phyloP scores from a whole-genome alignment of 2,797 vertebrate genomes.

The Rhinoraja longicauda region DNA sequence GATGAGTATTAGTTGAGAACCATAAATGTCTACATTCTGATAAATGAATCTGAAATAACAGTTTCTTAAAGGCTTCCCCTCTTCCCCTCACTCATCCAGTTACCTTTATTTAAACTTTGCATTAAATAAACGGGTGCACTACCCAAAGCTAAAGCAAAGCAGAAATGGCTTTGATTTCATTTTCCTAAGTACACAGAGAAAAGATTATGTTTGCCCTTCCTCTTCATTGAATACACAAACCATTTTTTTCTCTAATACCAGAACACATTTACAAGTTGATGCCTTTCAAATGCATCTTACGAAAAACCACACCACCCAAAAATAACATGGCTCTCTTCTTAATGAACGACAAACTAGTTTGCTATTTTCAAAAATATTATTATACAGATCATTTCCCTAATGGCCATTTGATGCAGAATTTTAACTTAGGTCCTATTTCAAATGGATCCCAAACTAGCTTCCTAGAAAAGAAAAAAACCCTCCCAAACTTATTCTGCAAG shows the following conservation, averaged over 20 bases:
- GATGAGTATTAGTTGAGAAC: neutral
- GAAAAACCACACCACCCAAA: neutral
- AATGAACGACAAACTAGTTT: neutral
- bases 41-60: neutral
- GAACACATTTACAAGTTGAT: conserved; percentile 17
- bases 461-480: neutral
- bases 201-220: neutral
- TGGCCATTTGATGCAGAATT: neutral
- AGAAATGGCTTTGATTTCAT: neutral
- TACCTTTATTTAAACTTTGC: neutral
- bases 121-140: neutral
- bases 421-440: neutral
- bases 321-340: neutral
- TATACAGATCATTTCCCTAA: conserved; percentile 9
- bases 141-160: neutral
- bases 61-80: neutral
- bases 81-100: too few relatives aligned
- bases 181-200: neutral
- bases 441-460: neutral
- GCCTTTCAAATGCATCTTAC: neutral
- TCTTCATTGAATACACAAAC: neutral
- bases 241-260: neutral
- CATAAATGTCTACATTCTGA: neutral
- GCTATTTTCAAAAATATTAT: neutral
- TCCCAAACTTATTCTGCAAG: neutral